These are phyloP conservation scores for Chaetophractus vellerosus DNA, from an alignment of 2,797 vertebrate species.

Conservation along the genomic window DNA sequence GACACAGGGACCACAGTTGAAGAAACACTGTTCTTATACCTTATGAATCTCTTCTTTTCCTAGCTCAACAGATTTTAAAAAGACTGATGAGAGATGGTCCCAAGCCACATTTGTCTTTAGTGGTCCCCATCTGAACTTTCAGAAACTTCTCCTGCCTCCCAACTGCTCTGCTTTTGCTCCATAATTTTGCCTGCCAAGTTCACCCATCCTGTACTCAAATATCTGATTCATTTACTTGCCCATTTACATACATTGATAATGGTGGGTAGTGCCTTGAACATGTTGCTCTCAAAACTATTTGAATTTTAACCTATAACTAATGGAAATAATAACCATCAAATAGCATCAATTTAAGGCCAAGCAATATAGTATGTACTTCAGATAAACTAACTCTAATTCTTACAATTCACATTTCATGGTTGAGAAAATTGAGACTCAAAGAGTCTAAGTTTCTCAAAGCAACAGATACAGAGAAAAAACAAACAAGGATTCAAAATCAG, in stretches of 20 bases:
- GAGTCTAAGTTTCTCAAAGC: constrained; percentile 4
- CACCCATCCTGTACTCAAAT: neutral
- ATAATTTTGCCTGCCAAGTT: neutral
- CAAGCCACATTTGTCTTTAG: neutral
- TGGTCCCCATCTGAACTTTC: neutral
- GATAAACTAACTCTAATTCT: constrained; percentile 28
- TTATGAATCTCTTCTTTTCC: neutral
- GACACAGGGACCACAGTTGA: neutral
- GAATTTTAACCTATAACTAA: constrained; percentile 1
- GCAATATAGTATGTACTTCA: neutral
- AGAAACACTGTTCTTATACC: neutral
- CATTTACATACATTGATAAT: neutral
- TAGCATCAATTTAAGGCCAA: neutral
- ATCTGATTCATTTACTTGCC: neutral
- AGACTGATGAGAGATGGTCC: neutral
- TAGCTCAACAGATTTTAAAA: neutral
- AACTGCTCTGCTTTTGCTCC: neutral
- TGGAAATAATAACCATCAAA: neutral
- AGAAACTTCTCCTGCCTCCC: neutral
- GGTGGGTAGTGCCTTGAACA: neutral
- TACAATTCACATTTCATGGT: neutral
- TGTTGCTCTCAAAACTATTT: neutral
- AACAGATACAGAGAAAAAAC: neutral
- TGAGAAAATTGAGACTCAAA: neutral
- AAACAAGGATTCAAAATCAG: constrained; percentile 15